Evolutionary conservation across 92 coral and sea anemone genomes (phyloP), one percentile per base, ranked within the genome.

Genomic region (Meandrina meandrites): DNA sequence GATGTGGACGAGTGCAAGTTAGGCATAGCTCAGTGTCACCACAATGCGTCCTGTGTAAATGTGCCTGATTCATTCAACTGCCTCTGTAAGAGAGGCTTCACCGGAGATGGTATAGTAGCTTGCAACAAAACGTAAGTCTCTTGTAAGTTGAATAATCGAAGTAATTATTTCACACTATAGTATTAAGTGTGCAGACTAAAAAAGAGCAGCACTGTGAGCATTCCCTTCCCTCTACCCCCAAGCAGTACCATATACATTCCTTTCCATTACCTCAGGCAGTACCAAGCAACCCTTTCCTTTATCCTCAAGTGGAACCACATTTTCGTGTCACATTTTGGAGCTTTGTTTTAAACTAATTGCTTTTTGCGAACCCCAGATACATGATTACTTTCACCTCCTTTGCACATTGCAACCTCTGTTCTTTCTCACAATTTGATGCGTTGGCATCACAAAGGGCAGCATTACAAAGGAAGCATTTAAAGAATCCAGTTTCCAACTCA

Each of bases 1-100:
- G 99, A 97, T 78, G 91, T 95, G 56, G 92, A 97, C 47, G 99
- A 97, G 91, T 97, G 99, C 73, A 79, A 86, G 75, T 87, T 96
- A 79, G 95, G 92, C 30, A 68, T 89, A 10, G 89, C 93, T 71
- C 69, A 88, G 40, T 97, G 99, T 74, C 94, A 97, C 64, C 37
- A 92, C 42, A 91, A 97, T 58, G 97, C 99, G 2, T 82, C 90
- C 0, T 97, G 99, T 76, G 60, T 87, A 42, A 94, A 97, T 48
- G 58, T 82, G 31, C 91, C 91, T 53, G 98, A 87, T 19, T 93
- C 98, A 0, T 95, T 90, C 79, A 84, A 80, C 77, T 97, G 99
- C 84, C 81, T 90, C 19, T 97, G 99, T 79, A 94, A 91, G 28
- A 90, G 92, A 71, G 99, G 99, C 2, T 97, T 71, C 81, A 91